Conservation (phyloP, 2,888 invertebrate genomes). For the Acholoe squamosa region DNA sequence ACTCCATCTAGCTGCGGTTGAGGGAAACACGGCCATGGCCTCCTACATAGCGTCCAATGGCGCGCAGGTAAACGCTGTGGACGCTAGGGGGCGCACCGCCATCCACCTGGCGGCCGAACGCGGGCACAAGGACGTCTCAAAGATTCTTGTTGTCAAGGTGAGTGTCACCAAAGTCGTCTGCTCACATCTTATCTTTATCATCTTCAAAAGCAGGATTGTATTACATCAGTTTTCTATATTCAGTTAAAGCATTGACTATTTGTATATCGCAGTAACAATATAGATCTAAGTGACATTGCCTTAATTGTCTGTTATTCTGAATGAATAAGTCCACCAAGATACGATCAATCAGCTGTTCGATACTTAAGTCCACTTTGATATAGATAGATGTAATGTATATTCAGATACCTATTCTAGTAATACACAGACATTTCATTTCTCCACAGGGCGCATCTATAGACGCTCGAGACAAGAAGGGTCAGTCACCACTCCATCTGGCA, state of each 20-base stretch:
- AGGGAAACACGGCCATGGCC: constrained; percentile 64
- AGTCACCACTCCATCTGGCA: constrained; percentile 66
- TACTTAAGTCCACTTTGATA: too few species aligned
- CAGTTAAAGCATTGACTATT: too few species aligned
- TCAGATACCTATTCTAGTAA: too few species aligned
- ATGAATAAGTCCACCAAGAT: too few species aligned
- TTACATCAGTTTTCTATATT: too few species aligned
- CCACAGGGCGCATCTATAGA: constrained; percentile 60
- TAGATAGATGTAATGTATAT: too few species aligned
- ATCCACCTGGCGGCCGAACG: constrained; percentile 65
- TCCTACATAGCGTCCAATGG: constrained; percentile 68
- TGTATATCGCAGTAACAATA: too few species aligned
- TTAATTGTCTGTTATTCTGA: too few species aligned
- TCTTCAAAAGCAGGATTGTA: too few species aligned
- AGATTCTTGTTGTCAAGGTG: constrained; percentile 65
- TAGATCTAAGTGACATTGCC: too few species aligned
- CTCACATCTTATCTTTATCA: not conserved
- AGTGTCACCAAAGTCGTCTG: not conserved
- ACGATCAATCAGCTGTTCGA: too few species aligned
- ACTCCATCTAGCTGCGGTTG: constrained; percentile 67
- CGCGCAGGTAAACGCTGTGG: constrained; percentile 60
- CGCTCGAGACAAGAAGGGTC: constrained; percentile 53
- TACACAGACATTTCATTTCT: too few species aligned
- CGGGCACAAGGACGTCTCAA: constrained; percentile 63
- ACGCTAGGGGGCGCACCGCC: constrained; percentile 57